Conservation (phyloP, 92 coral and sea anemone genomes). For the Montipora capitata region DNA sequence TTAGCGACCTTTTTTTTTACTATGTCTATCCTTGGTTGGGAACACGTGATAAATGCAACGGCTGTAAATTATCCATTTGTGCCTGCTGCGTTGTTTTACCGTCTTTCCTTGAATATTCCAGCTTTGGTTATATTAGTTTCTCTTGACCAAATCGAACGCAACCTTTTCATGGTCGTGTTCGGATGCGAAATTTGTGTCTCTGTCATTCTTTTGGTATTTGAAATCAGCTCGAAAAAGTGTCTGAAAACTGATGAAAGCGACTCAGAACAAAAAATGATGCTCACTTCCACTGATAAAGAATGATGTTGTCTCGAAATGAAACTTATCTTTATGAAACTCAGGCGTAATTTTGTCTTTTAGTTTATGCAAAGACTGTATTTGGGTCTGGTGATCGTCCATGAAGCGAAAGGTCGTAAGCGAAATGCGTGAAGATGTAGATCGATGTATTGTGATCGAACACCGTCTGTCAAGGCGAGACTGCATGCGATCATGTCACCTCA, state of each 20-base stretch:
- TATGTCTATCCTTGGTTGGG: conserved; percentile 53
- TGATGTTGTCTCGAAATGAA: too few relatives aligned
- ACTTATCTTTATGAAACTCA: too few relatives aligned
- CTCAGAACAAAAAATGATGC: conserved; percentile 2
- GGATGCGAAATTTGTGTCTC: conserved; percentile 2
- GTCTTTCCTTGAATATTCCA: conserved; percentile 54
- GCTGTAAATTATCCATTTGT: conserved; percentile 36
- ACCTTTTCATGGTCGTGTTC: conserved; percentile 26
- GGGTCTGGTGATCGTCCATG: too few relatives aligned
- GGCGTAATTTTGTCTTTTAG: too few relatives aligned
- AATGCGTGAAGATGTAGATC: too few relatives aligned
- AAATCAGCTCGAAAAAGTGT: not conserved
- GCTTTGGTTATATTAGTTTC: conserved; percentile 22
- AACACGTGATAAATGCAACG: conserved; percentile 57
- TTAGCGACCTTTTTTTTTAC: conserved; percentile 58
- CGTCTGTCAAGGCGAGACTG: too few relatives aligned
- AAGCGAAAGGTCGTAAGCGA: too few relatives aligned
- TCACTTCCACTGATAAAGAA: not conserved
- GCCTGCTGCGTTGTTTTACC: conserved; percentile 63
- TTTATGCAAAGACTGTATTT: too few relatives aligned
- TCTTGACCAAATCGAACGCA: conserved; percentile 61
- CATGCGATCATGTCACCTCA: too few relatives aligned
- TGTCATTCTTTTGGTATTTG: conserved; percentile 8
- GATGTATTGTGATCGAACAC: too few relatives aligned
- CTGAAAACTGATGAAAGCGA: not conserved